These are phyloP conservation scores for Rhinatrema bivittatum DNA, from an alignment of 2,797 vertebrate genomes.

Conservation along the genomic window DNA sequence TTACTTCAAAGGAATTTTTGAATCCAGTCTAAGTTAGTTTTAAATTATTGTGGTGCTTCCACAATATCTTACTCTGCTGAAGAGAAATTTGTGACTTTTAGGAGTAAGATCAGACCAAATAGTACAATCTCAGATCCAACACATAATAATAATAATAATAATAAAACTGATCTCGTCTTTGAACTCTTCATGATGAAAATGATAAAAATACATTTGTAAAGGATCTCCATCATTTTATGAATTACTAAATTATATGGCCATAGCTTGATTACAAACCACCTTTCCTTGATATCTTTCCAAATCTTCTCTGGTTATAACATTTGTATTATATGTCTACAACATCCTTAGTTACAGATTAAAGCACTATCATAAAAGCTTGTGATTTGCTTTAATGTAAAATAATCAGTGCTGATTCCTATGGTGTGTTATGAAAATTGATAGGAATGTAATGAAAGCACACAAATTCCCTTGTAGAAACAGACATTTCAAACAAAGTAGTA, in stretches of 20 bases:
- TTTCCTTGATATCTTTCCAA: too few species aligned
- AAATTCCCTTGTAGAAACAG: too few species aligned
- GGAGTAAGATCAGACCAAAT: constrained; percentile 6
- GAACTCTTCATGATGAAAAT: constrained; percentile 29
- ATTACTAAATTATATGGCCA: constrained; percentile 19
- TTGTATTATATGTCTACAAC: too few species aligned
- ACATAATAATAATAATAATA: too few species aligned
- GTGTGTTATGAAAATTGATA: not conserved
- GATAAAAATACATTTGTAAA: constrained; percentile 27
- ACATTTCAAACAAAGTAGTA: too few species aligned
- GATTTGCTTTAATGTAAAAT: constrained; percentile 18
- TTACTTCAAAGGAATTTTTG: too few species aligned
- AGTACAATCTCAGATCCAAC: constrained; percentile 10
- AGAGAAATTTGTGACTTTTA: too few species aligned
- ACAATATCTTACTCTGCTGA: too few species aligned
- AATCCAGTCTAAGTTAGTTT: too few species aligned
- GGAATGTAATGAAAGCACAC: too few species aligned
- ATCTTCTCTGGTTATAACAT: too few species aligned
- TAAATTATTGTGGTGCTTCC: too few species aligned
- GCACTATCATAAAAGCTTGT: not conserved
- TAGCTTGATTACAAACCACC: constrained; percentile 3
- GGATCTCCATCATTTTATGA: not conserved
- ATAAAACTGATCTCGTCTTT: constrained; percentile 2
- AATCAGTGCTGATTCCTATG: constrained; percentile 6
- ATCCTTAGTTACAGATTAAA: constrained; percentile 12